Evolutionary conservation across 2,797 vertebrate species (phyloP), one percentile per base, ranked within the genome.

Genomic region (Simalia tracyae): DNA sequence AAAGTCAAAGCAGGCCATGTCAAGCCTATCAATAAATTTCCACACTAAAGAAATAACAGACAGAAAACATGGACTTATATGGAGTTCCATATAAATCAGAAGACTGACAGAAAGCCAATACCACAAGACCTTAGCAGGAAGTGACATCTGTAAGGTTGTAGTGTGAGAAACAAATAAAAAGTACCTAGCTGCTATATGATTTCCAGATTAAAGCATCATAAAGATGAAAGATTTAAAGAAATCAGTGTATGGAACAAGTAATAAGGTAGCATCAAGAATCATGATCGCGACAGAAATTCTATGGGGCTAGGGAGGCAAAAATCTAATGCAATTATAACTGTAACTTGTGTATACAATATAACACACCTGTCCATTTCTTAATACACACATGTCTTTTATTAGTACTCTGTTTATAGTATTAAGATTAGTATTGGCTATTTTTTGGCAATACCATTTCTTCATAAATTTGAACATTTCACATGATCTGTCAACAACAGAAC

Each of bases 191-290:
- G 84, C 46, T 72, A 86, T 31, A 50, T 60, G 64, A 86, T 66
- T 76, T 89, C 26, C 36, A 24, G 50, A 57, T 50, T 86, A 85
- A 89, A 89, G 42, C 10, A 60, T 19, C 12, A 60, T 63, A 81
- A 24, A 61, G 36, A 89, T 89, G 56, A 92, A 60, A 60, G 86
- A 92, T 28, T n/a, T 60, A 89, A 89, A 56, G 63, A 36, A 86
- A 92, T 60, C 56, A 76, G 12, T 12, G 85, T n/a, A 68, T n/a
- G 84, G 63, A 36, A 59, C 63, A 60, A 86, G 81, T 31, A 50
- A 68, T 36, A 86, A 42, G 36, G 12, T 26, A 56, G 36, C 42
- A 84, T 42, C 22, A 68, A 4, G 10, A 91, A 54, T 54, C 50
- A 54, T 54, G 50, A 54, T 54, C 50, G 8, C 8, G 50, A 7